Evolutionary conservation across 2,888 invertebrate species (phyloP), one percentile per base, ranked within the genome.

Genomic region (Ligdia adustata): DNA sequence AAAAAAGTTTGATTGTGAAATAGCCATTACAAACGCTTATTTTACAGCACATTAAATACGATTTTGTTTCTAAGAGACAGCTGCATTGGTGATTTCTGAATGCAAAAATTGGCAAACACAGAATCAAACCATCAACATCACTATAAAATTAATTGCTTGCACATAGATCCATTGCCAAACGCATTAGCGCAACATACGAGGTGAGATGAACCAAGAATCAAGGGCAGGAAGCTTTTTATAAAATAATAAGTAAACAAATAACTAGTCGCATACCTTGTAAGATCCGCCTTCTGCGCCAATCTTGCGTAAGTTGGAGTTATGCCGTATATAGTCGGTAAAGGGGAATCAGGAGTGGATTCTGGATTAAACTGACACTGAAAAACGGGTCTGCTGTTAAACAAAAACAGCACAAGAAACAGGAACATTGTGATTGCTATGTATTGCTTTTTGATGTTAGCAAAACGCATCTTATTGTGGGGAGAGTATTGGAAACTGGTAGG

Each of bases 281-380:
- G 89, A 81, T 99, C 99, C 5, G 98, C 98, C 82, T 97, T 97
- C 84, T 99, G 98, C 16, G 95, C 95, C 26, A 95, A 93, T 51
- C 98, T 92, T 14, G 93, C 82, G 79, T 98, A 97, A 0, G 98
- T 99, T 20, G 98, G 98, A 2, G 98, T 99, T 60, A 99, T 94
- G 9, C 96, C 96, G 79, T 96, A 98, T 60, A 99, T 96, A 20
- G 91, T 93, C 18, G 97, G 95, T 52, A 91, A 66, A 57, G 5
- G 0, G 6, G 27, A 18, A 22, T 88, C 82, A 16, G 79, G 72
- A 53, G 75, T 69, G 26, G 69, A 67, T 56, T 84, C 84, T 50
- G 74, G 66, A 54, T 72, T 75, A 56, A 87, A 79, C 60, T 88
- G 89, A 53, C 90, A 90, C 72, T 87, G 90, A 57, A 87, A 79